These are phyloP conservation scores for Poecilia gillii DNA, from an alignment of 2,797 vertebrate genomes.

Conservation along the genomic window DNA sequence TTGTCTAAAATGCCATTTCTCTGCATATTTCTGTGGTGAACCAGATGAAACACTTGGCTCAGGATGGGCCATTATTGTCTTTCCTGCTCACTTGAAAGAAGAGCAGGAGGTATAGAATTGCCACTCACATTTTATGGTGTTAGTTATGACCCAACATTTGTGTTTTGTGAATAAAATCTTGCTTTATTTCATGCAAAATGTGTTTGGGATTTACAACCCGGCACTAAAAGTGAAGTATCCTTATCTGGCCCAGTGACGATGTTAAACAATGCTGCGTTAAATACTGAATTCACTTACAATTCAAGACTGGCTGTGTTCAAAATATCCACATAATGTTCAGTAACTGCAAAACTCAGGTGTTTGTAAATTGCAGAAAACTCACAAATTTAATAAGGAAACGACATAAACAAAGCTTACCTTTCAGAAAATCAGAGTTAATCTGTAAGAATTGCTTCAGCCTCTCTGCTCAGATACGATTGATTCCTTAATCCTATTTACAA, in stretches of 20 bases:
- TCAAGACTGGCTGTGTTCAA: background rate
- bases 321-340: background rate
- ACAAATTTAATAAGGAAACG: background rate
- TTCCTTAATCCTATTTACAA: conserved; percentile 22
- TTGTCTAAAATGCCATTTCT: background rate
- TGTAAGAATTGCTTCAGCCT: background rate
- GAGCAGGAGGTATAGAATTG: background rate
- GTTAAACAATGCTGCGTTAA: background rate
- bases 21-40: background rate
- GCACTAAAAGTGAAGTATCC: background rate
- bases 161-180: background rate
- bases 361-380: background rate
- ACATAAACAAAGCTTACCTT: background rate
- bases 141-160: background rate
- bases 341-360: background rate
- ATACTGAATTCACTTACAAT: conserved; percentile 2
- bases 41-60: background rate
- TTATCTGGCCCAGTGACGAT: background rate
- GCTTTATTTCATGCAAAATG: background rate
- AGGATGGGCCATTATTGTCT: background rate
- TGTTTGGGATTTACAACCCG: background rate
- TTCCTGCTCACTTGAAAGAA: background rate
- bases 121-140: background rate
- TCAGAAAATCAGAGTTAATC: background rate
- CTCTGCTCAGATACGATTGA: background rate